Percentiles rank a stretch among this genome's conserved stretches.
phyloP scores from a whole-genome alignment of 2,113 vertebrate genomes.

The Burhinus bistriatus region DNA sequence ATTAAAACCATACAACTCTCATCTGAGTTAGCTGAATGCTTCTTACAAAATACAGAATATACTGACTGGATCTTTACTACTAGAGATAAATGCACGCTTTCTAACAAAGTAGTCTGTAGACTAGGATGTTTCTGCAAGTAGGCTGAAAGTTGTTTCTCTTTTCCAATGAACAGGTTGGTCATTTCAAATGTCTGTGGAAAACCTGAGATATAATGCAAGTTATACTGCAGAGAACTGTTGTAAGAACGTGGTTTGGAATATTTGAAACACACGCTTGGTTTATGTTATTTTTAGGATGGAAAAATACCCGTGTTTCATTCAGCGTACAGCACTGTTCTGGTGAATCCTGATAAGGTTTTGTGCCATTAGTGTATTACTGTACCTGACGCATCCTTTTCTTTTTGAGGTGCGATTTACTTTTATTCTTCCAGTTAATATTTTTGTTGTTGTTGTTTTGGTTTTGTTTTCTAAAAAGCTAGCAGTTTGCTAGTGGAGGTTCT shows the following conservation, averaged over 20 bases:
- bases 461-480: neutral
- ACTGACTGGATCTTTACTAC: slow-evolving; percentile 47
- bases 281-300: neutral
- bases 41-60: slow-evolving; percentile 65
- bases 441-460: neutral
- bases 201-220: neutral
- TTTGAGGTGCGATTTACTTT: slow-evolving; percentile 62
- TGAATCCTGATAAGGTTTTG: neutral
- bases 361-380: neutral
- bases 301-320: slow-evolving; percentile 15
- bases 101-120: slow-evolving; percentile 30
- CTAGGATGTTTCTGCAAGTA: slow-evolving; percentile 30
- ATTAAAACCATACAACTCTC: slow-evolving; percentile 41
- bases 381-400: neutral
- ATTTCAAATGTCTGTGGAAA: slow-evolving; percentile 27
- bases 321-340: neutral
- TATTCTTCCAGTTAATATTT: slow-evolving; percentile 34
- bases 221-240: slow-evolving; percentile 12
- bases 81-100: slow-evolving; percentile 22
- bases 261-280: neutral
- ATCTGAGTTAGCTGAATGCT: slow-evolving; percentile 24
- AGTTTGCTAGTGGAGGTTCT: neutral
- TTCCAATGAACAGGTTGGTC: neutral
- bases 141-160: neutral
- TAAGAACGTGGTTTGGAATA: slow-evolving; percentile 12